Base-by-base conservation (phyloP, 2,888 invertebrate species). In the Malthinus flaveolus region DNA sequence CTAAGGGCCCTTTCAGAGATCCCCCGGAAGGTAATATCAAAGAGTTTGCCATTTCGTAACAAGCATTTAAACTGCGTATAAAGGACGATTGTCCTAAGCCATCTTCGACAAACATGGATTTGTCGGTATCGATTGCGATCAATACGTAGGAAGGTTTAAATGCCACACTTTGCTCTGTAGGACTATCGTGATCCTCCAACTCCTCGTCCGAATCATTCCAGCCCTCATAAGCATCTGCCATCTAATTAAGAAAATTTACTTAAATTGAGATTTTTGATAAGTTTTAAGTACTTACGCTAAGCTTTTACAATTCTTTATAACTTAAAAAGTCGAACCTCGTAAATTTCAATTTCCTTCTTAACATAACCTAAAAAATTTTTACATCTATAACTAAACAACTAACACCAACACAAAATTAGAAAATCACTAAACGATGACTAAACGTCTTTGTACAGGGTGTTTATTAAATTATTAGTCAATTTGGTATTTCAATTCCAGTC, bases 61-160 rank as follows among this genome's bases (percentile, higher is more conserved):
- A 59, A 1, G 52, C 50, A 23, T 59, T 10, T 23, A 62, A 12
- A 39, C 55, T 48, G 15, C 48, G 11, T 5, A 37, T 34, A 42
- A 62, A 62, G 9, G 56, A 15, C n/a, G 48, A 45, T 5, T 31
- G 6, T 13, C 42, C 37, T 11, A 32, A 13, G 1, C 37, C 39
- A 31, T 51, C 32, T 11, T 10, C 35, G 8, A 12, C 35, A 37
- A 62, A 62, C 62, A 62, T 59, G 3, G 58, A 62, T 39, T 36
- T 31, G 10, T 59, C 53, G 12, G 52, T 59, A 42, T 62, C 62
- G 11, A 62, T 36, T 2, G 56, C 58, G 32, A 58, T 54, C 13
- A 62, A 42, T 10, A 59, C 46, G 32, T 53, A 59, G 0, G 58
- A 59, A 9, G 58, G 62, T 46, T 62, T 55, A 13, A 37, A 58